phyloP scores from a whole-genome alignment of 2,797 vertebrate species.

The Propithecus deckenii region DNA sequence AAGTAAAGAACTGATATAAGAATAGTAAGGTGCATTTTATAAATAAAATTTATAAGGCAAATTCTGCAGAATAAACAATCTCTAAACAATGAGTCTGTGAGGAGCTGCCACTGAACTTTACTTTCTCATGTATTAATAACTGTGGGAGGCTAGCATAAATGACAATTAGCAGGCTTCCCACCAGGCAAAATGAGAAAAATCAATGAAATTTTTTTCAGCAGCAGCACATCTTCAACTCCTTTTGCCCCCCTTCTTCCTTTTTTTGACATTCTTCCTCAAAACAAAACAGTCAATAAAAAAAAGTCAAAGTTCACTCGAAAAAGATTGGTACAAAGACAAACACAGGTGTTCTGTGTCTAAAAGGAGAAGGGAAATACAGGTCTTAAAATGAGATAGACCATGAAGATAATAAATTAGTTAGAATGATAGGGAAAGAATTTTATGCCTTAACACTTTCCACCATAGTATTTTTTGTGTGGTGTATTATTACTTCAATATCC shows the following conservation, averaged over 20 bases:
- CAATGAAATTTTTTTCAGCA: not conserved
- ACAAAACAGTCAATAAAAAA: not conserved
- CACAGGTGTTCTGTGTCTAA: not conserved
- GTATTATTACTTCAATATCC: not conserved
- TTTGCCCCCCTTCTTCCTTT: not conserved
- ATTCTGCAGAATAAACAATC: conserved; percentile 25
- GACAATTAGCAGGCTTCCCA: not conserved
- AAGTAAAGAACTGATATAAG: conserved; percentile 1
- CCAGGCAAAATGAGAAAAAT: not conserved
- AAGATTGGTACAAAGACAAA: not conserved
- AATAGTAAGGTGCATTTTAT: not conserved
- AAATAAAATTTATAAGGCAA: not conserved
- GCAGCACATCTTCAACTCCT: not conserved
- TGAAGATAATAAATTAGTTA: not conserved
- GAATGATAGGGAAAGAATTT: not conserved
- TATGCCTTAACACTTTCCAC: not conserved
- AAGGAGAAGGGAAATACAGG: not conserved
- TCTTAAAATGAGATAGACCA: not conserved
- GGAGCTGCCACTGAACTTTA: not conserved
- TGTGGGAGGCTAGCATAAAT: not conserved
- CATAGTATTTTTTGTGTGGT: not conserved
- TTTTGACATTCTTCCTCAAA: conserved; percentile 19
- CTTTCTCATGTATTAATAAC: not conserved
- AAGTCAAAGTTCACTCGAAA: not conserved
- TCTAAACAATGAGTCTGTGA: not conserved